phyloP scores from a whole-genome alignment of 2,797 vertebrate genomes.

The Cynodonichthys magdalenae region DNA sequence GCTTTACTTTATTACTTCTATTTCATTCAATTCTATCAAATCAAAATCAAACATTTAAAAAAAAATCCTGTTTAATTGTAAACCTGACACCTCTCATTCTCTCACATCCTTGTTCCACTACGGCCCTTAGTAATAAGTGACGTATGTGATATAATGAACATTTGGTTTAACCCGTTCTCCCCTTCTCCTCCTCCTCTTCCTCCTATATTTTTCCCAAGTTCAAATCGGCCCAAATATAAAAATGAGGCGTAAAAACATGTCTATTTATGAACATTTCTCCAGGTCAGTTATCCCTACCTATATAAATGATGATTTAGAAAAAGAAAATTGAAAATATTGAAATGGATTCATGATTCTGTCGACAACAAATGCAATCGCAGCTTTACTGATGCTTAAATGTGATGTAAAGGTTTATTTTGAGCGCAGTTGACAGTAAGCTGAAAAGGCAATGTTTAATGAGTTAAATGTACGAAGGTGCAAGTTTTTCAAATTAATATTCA shows the following conservation, averaged over 20 bases:
- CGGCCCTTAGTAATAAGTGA: constrained; percentile 81
- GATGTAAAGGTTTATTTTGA: background rate
- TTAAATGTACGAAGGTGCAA: too few relatives aligned
- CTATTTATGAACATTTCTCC: constrained; percentile 10
- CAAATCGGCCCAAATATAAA: constrained; percentile 43
- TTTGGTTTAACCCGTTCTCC: constrained; percentile 69
- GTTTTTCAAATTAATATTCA: constrained; percentile 16
- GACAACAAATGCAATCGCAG: constrained; percentile 14
- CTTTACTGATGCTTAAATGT: constrained; percentile 16
- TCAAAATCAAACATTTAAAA: too few relatives aligned
- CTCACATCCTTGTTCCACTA: constrained; percentile 55
- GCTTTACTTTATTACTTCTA: background rate
- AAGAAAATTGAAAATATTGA: background rate
- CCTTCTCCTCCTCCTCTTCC: constrained; percentile 52
- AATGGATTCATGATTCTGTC: constrained; percentile 5
- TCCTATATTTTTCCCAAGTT: constrained; percentile 54
- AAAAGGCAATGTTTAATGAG: too few relatives aligned
- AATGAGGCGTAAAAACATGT: background rate
- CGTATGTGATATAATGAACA: constrained; percentile 79
- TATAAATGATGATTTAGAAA: too few relatives aligned
- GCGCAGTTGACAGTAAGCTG: background rate
- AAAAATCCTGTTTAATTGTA: constrained; percentile 32
- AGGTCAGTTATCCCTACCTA: background rate
- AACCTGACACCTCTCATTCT: constrained; percentile 39
- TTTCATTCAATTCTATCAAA: constrained; percentile 39